A percentile compares a stretch with the other conserved stretches of the same genome.
phyloP scores from a whole-genome alignment of 2,797 vertebrate genomes.

The Falco naumanni region DNA sequence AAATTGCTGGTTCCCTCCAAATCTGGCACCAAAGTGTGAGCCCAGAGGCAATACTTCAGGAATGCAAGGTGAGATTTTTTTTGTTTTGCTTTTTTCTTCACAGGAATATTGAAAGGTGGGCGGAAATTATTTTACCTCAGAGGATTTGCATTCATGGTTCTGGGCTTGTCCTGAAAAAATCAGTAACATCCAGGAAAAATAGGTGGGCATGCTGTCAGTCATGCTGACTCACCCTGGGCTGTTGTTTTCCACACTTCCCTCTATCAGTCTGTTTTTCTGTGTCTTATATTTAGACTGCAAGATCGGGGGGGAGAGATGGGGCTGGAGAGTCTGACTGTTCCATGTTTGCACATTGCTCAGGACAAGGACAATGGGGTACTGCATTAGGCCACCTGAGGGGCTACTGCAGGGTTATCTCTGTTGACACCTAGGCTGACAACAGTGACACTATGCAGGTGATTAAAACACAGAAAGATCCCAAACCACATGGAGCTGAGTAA shows the following conservation, averaged over 20 bases:
- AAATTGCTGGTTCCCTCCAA: not conserved
- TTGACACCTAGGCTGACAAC: not conserved
- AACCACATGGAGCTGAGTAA: not conserved
- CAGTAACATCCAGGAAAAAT: slow-evolving; percentile 29
- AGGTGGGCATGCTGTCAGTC: not conserved
- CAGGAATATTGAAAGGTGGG: not conserved
- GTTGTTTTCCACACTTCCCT: not conserved
- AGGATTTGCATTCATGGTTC: slow-evolving; percentile 11
- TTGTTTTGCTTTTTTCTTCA: not conserved
- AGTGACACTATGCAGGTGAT: not conserved
- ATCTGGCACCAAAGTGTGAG: not conserved
- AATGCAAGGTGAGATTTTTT: not conserved
- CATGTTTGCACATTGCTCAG: not conserved
- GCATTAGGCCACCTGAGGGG: rapidly evolving
- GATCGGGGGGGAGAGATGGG: not conserved
- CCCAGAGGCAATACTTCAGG: not conserved
- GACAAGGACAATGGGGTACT: not conserved
- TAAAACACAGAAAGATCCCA: not conserved
- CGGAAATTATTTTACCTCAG: not conserved
- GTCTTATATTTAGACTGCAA: not conserved
- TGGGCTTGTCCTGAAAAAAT: slow-evolving; percentile 20
- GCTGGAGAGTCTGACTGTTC: not conserved
- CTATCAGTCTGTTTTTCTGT: not conserved
- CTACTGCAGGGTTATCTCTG: not conserved
- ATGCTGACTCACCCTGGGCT: not conserved